These are phyloP conservation scores for Chrysodeixis includens DNA, from an alignment of 2,888 invertebrate species.

Conservation along the genomic window DNA sequence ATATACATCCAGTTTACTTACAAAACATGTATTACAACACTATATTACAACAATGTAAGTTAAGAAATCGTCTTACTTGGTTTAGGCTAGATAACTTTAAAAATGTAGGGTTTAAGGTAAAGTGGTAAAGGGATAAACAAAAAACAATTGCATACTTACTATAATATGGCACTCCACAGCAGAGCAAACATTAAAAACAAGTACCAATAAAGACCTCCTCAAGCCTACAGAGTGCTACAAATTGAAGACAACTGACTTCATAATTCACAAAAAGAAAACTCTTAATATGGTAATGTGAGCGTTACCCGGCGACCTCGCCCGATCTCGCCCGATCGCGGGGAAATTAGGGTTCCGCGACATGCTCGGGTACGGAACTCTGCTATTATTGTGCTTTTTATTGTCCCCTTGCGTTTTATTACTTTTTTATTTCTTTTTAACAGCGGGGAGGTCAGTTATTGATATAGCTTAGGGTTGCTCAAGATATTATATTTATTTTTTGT, in stretches of 20 bases:
- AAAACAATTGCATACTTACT: no score
- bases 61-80: no score
- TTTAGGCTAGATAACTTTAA: no score
- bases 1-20: no score
- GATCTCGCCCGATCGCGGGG: constrained; percentile 53
- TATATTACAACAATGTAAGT: no score
- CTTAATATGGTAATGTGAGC: constrained; percentile 52
- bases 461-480: constrained; percentile 66
- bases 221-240: neutral
- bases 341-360: constrained; percentile 65
- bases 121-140: neutral
- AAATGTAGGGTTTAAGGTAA: no score
- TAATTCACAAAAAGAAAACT: constrained; percentile 22
- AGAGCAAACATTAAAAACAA: neutral
- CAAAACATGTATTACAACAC: no score
- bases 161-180: neutral
- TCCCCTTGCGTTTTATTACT: constrained; percentile 86
- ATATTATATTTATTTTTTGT: constrained; percentile 20
- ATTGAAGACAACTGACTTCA: neutral
- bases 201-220: no score
- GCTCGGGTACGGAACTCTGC: constrained; percentile 70
- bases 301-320: no score
- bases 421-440: constrained; percentile 88
- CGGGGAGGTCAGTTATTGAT: constrained; percentile 76
- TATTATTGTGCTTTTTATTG: constrained; percentile 75